Percentiles rank a stretch among this genome's conserved stretches.
phyloP scores from a whole-genome alignment of 92 coral and sea anemone species.

The Palythoa heliodiscus region DNA sequence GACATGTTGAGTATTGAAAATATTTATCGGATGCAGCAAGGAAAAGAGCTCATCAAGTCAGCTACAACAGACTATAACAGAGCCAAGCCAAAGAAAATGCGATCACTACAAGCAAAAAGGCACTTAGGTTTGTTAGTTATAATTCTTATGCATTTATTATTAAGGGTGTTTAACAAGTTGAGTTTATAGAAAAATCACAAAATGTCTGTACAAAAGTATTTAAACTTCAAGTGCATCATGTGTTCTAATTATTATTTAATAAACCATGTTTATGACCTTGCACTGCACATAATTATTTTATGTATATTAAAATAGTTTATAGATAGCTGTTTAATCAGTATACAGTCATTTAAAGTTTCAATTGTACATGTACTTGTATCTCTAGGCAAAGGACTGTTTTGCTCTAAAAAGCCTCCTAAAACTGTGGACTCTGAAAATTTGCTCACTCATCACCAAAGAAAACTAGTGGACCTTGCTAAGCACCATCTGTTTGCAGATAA shows the following conservation, averaged over 20 bases:
- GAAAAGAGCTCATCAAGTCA: constrained; percentile 59
- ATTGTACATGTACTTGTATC: constrained; percentile 6
- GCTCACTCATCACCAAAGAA: constrained; percentile 53
- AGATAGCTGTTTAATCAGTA: constrained; percentile 9
- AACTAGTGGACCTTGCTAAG: constrained; percentile 51
- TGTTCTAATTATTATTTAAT: constrained; percentile 9
- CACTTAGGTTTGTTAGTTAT: constrained; percentile 26
- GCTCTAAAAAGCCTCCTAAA: constrained; percentile 43
- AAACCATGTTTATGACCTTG: constrained; percentile 10
- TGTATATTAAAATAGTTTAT: constrained; percentile 5
- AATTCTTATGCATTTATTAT: not conserved
- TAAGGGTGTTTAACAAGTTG: constrained; percentile 4
- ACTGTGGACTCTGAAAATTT: constrained; percentile 48
- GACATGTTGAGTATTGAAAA: constrained; percentile 55
- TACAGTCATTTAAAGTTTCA: constrained; percentile 11
- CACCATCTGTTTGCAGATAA: constrained; percentile 49
- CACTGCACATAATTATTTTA: constrained; percentile 11
- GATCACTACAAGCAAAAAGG: constrained; percentile 43
- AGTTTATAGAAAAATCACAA: constrained; percentile 4
- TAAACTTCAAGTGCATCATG: constrained; percentile 12
- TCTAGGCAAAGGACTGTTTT: constrained; percentile 51
- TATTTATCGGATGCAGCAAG: constrained; percentile 42
- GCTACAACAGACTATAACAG: constrained; percentile 53
- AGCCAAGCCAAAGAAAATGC: constrained; percentile 44
- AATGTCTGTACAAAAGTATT: constrained; percentile 11